These are phyloP conservation scores for Pelobates cultripes DNA, from an alignment of 2,797 vertebrate species.

Conservation along the genomic window DNA sequence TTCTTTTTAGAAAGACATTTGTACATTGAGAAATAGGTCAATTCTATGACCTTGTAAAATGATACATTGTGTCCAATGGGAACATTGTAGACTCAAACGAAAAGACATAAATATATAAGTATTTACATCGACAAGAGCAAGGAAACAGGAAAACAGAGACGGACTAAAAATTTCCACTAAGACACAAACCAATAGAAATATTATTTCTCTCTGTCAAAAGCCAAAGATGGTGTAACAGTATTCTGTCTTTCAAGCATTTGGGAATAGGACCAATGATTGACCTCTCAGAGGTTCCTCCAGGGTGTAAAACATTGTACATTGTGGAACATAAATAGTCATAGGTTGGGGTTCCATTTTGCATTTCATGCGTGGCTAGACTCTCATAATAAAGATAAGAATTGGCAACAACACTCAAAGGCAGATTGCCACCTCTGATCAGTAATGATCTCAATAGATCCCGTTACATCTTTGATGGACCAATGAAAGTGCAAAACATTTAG, in stretches of 20 bases:
- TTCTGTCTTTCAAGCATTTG: conserved; percentile 29
- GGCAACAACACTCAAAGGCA: not conserved
- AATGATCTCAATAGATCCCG: not conserved
- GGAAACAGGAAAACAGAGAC: not conserved
- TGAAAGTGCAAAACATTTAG: not conserved
- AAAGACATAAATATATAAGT: not conserved
- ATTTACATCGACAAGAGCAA: conserved; percentile 1
- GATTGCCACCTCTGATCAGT: not conserved
- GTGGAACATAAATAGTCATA: not conserved
- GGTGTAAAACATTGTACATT: too few relatives aligned
- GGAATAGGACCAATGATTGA: not conserved
- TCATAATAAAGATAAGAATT: not conserved
- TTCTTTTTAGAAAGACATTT: too few relatives aligned
- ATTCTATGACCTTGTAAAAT: too few relatives aligned
- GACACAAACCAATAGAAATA: not conserved
- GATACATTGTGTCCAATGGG: too few relatives aligned
- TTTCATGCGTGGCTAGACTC: not conserved
- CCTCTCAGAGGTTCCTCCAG: not conserved
- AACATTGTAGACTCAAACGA: too few relatives aligned
- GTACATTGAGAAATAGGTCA: too few relatives aligned
- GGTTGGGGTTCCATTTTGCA: not conserved
- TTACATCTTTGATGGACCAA: not conserved
- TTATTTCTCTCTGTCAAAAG: not conserved
- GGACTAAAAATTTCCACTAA: not conserved
- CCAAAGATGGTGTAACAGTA: not conserved